Evolutionary conservation across 2,113 vertebrate species (phyloP).

Genomic region (Tychaedon coryphoeus): DNA sequence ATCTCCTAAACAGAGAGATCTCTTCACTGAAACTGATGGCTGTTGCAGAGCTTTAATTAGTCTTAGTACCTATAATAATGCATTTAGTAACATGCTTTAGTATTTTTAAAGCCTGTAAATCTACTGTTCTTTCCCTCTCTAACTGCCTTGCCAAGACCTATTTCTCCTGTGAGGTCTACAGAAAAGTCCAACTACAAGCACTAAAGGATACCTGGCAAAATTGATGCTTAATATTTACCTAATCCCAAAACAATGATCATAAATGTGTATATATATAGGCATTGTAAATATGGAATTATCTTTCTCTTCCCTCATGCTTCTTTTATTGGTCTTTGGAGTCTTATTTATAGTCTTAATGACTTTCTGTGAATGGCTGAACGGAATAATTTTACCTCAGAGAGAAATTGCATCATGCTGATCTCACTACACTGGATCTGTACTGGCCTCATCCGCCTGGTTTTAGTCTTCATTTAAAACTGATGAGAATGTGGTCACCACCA

Average conservation of each 20-base stretch:
- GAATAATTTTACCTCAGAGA: constrained; percentile 22
- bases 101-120: not conserved
- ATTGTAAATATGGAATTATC: constrained; percentile 6
- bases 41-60: not conserved
- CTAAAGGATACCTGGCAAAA: not conserved
- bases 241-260: not conserved
- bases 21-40: not conserved
- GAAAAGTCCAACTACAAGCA: not conserved
- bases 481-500: not conserved
- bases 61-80: not conserved
- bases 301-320: not conserved
- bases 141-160: not conserved
- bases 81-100: not conserved
- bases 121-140: not conserved
- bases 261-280: not conserved
- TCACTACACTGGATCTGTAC: not conserved
- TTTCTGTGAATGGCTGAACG: constrained; percentile 9
- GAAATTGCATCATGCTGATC: not conserved
- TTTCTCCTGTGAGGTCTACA: not conserved
- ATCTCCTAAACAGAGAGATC: not conserved
- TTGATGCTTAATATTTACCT: not conserved
- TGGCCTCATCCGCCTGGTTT: not conserved
- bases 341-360: not conserved
- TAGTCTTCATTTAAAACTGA: not conserved
- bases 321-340: constrained; percentile 41